These are phyloP conservation scores for Epicauta chinensis DNA, from an alignment of 1,140 invertebrate species.

Conservation along the genomic window DNA sequence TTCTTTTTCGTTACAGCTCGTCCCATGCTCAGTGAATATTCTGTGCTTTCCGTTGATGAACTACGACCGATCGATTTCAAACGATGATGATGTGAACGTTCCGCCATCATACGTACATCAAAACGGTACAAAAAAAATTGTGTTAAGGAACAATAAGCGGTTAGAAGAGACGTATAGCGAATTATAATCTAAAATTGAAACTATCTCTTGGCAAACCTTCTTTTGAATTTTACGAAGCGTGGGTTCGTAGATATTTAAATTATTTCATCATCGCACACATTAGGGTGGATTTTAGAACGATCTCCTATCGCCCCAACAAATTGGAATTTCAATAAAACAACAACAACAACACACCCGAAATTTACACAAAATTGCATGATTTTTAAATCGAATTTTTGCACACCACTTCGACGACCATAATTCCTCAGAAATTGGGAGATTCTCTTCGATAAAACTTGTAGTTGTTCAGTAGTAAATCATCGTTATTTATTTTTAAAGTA, in stretches of 20 bases:
- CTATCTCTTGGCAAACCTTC: constrained; percentile 20
- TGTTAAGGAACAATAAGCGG: constrained; percentile 21
- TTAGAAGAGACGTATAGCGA: constrained; percentile 1
- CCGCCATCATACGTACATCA: constrained; percentile 30
- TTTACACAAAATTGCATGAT: not conserved
- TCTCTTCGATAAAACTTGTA: constrained; percentile 8
- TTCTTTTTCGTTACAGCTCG: constrained; percentile 50
- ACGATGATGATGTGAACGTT: constrained; percentile 17
- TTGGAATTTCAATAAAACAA: no score
- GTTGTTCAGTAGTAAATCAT: constrained; percentile 17
- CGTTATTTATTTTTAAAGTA: no score
- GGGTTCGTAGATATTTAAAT: constrained; percentile 23
- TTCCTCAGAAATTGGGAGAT: not conserved
- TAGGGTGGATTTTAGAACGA: no score
- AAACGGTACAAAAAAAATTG: not conserved
- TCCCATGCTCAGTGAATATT: constrained; percentile 43
- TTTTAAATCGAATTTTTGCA: not conserved
- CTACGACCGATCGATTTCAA: constrained; percentile 33
- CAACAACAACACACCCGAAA: not conserved
- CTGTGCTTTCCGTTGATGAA: constrained; percentile 37
- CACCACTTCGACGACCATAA: no score
- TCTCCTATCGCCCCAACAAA: no score
- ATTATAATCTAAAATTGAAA: constrained; percentile 25
- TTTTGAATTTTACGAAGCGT: constrained; percentile 16
- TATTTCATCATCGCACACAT: constrained; percentile 1